Evolutionary conservation across 2,888 invertebrate species (phyloP), one percentile per base, ranked within the genome.

Genomic region (Idaea biselata): DNA sequence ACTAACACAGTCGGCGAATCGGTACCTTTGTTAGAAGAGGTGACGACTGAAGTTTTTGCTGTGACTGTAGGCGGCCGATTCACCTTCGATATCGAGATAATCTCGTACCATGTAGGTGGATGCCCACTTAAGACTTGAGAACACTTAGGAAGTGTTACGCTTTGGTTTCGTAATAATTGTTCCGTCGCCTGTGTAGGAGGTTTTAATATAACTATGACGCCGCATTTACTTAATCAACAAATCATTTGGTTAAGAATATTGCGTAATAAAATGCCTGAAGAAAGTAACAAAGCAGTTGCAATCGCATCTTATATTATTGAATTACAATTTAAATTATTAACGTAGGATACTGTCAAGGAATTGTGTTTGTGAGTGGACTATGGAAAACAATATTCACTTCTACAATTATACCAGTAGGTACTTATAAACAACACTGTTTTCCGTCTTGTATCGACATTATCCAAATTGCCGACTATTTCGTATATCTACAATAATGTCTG

Each of bases 1-100:
- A 84, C 82, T 84, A 84, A 84, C 80, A 75, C 80, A 77, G 78
- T 72, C 84, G 80, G 81, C 89, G 86, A 89, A 91, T 90, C 84
- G 82, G 86, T 81, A 86, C 86, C 87, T 86, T 90, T 90, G 88
- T 89, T 88, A 84, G 84, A 84, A 77, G 72, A 81, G 78, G 76
- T 86, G 87, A 87, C 88, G 89, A 88, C 86, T 84, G 81, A 80
- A 80, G 81, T 84, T 84, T 83, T 84, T 79, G 78, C 78, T 70
- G 73, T 67, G 70, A 65, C 74, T 70, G 91, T 91, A 85, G 91
- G 91, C 87, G 89, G 83, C 80, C 83, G 78, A 89, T 89, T 90
- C 86, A 89, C 87, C 90, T 90, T 89, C 88, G 84, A 89, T 89
- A 82, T 83, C 80, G 77, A 86, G 83, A 86, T 88, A 79, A 83